Evolutionary conservation across 2,888 invertebrate species (phyloP).

Genomic region (Rosalia funebris): DNA sequence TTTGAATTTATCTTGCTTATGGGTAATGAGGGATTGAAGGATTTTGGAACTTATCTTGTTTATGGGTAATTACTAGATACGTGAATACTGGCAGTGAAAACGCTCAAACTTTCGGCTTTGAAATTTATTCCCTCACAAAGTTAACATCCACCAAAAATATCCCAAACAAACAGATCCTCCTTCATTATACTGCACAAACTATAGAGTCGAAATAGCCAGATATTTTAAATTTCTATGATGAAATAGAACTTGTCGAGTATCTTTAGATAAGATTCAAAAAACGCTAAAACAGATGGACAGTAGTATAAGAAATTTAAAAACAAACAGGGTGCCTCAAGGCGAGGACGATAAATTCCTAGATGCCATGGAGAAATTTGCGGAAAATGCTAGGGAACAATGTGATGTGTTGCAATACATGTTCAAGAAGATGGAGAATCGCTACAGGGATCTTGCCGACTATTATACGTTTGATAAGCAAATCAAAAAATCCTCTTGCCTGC

Average conservation of each 20-base stretch:
- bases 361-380: conserved; percentile 77
- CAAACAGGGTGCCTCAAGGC: conserved; percentile 80
- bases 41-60: too few species aligned
- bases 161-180: conserved; percentile 90
- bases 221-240: conserved; percentile 82
- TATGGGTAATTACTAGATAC: too few species aligned
- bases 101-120: conserved; percentile 94
- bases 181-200: conserved; percentile 91
- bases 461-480: conserved; percentile 91
- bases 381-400: conserved; percentile 85
- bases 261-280: conserved; percentile 84
- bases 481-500: too few species aligned
- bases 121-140: conserved; percentile 95
- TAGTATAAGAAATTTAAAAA: conserved; percentile 88
- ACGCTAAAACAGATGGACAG: conserved; percentile 86
- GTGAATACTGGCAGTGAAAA: conserved; percentile 97
- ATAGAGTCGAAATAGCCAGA: conserved; percentile 91
- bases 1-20: conserved; percentile 88
- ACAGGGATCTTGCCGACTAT: conserved; percentile 86
- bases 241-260: conserved; percentile 85
- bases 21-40: conserved; percentile 98
- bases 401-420: conserved; percentile 93
- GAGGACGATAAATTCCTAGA: conserved; percentile 87
- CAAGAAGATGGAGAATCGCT: conserved; percentile 89
- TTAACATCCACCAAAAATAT: conserved; percentile 90